Conservation (phyloP, 1,140 invertebrate genomes). For the Drosophila setifemur region DNA sequence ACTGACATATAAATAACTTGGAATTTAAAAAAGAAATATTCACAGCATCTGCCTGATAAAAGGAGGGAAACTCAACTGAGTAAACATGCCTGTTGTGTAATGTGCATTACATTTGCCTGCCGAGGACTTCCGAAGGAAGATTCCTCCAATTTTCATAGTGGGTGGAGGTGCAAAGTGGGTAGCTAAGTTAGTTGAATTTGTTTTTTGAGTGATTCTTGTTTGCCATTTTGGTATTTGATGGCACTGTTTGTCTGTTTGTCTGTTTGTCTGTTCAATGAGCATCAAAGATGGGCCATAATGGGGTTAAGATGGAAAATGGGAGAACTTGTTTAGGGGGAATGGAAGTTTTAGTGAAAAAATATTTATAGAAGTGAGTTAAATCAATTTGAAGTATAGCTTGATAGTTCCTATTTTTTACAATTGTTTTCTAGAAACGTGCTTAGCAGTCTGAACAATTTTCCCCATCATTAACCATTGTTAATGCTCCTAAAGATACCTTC, state of each 20-base stretch:
- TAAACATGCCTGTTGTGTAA: slow-evolving; percentile 51
- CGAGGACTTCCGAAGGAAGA: slow-evolving; percentile 32
- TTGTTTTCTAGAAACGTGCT: too few species aligned
- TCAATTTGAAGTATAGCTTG: too few species aligned
- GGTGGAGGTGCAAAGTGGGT: neutral
- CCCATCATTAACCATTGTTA: too few species aligned
- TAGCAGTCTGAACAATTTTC: too few species aligned
- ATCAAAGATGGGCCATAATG: slow-evolving; percentile 27
- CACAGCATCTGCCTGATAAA: slow-evolving; percentile 32
- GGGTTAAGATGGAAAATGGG: slow-evolving; percentile 3
- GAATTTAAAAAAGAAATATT: slow-evolving; percentile 59
- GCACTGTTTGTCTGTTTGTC: slow-evolving; percentile 14
- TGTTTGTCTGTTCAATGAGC: slow-evolving; percentile 33
- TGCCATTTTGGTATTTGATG: slow-evolving; percentile 39
- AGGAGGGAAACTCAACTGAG: neutral
- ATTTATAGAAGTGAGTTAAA: too few species aligned
- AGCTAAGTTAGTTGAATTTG: slow-evolving; percentile 26
- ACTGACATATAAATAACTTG: slow-evolving; percentile 72
- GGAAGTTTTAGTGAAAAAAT: too few species aligned
- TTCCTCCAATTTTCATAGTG: slow-evolving; percentile 12
- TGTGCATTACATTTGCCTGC: slow-evolving; percentile 57
- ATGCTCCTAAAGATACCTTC: too few species aligned
- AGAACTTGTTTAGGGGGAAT: too few species aligned
- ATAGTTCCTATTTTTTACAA: too few species aligned
- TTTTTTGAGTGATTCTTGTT: slow-evolving; percentile 61